Percentiles rank a stretch among this genome's conserved stretches.
These are phyloP conservation scores for Pinctada fucata DNA, from an alignment of 2,888 invertebrate genomes.

Conservation along the genomic window DNA sequence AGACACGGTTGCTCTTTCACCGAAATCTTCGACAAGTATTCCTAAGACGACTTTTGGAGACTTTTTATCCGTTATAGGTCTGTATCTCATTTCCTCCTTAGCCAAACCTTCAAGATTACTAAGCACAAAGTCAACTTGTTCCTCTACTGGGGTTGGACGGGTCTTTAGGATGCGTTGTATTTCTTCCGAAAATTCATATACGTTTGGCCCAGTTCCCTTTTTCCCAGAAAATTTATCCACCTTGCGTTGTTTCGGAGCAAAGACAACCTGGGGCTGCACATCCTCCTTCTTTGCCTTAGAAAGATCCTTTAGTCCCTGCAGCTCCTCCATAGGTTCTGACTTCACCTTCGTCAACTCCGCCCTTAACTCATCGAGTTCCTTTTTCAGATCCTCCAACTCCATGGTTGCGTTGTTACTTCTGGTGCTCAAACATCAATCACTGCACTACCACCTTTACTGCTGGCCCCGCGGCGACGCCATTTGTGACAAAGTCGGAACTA, in stretches of 20 bases:
- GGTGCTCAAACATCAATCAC: neutral
- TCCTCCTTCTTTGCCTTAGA: too few species aligned
- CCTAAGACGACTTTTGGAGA: neutral
- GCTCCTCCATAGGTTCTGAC: too few species aligned
- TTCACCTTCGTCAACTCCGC: neutral
- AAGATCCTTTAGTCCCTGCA: too few species aligned
- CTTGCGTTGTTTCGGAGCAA: slow-evolving; percentile 21
- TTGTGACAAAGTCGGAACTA: too few species aligned
- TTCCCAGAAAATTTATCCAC: slow-evolving; percentile 21
- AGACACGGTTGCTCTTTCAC: slow-evolving; percentile 21
- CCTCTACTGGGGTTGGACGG: slow-evolving; percentile 9
- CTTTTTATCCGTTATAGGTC: slow-evolving; percentile 9
- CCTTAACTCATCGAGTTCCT: neutral
- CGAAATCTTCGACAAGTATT: slow-evolving; percentile 14
- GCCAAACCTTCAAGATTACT: slow-evolving; percentile 25
- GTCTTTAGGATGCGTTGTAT: slow-evolving; percentile 4
- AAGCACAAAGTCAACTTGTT: slow-evolving; percentile 24
- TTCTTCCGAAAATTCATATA: slow-evolving; percentile 30
- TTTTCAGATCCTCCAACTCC: neutral
- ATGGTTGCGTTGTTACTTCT: neutral
- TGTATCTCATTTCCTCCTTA: slow-evolving; percentile 23
- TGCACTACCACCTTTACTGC: neutral
- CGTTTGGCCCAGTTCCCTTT: neutral
- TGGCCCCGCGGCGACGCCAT: neutral
- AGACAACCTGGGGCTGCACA: slow-evolving; percentile 2